Conservation (phyloP, 1,140 invertebrate species). For the Drosophila teissieri region DNA sequence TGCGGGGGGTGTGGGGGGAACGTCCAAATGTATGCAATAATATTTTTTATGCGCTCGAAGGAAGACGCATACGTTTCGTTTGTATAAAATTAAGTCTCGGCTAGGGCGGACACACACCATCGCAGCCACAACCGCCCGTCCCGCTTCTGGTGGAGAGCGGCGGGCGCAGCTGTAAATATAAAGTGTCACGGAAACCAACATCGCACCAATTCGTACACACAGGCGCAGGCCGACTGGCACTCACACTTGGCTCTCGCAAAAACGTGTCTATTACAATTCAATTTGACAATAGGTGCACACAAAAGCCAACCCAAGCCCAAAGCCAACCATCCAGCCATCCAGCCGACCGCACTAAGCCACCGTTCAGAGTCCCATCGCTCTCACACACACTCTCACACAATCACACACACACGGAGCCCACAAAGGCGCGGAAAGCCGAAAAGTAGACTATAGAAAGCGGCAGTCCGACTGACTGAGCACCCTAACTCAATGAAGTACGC, state of each 20-base stretch:
- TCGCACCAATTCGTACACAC: slow-evolving; percentile 18
- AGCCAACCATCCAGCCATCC: slow-evolving; percentile 51
- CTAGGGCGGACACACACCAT: slow-evolving; percentile 21
- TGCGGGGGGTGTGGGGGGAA: too few relatives aligned
- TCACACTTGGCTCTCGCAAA: slow-evolving; percentile 52
- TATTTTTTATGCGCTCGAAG: slow-evolving; percentile 72
- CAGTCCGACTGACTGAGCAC: background rate
- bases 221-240: slow-evolving; percentile 4
- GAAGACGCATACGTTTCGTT: slow-evolving; percentile 74
- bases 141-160: slow-evolving; percentile 62
- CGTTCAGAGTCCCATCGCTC: slow-evolving; percentile 28
- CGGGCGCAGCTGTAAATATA: slow-evolving; percentile 79
- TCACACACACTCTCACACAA: slow-evolving; percentile 15
- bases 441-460: slow-evolving; percentile 42
- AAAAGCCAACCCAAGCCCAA: slow-evolving; percentile 67
- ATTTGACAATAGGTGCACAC: slow-evolving; percentile 82
- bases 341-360: slow-evolving; percentile 60
- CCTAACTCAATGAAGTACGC: background rate
- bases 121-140: background rate
- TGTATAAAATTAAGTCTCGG: slow-evolving; percentile 74
- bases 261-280: slow-evolving; percentile 83
- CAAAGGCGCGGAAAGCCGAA: slow-evolving; percentile 37
- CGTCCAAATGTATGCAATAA: slow-evolving; percentile 80
- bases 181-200: slow-evolving; percentile 61
- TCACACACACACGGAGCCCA: slow-evolving; percentile 14